phyloP scores from a whole-genome alignment of 2,797 vertebrate species.

The Pseudomugil gertrudae region DNA sequence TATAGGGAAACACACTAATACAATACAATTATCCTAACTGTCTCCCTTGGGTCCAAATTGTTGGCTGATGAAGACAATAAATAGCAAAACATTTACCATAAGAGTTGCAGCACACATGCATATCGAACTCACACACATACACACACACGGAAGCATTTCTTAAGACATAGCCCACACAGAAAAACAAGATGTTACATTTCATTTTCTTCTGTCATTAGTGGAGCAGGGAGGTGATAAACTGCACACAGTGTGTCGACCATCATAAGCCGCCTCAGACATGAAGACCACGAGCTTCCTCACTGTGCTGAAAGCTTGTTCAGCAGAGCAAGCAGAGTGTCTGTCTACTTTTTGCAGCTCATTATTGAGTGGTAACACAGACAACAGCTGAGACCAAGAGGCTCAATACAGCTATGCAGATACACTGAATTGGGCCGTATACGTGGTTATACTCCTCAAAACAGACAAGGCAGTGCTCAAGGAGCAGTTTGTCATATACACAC shows the following conservation, averaged over 20 bases:
- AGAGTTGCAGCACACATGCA: conserved; percentile 1
- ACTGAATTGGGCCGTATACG: conserved; percentile 7
- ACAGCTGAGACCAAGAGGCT: conserved; percentile 29
- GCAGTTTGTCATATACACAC: conserved; percentile 28
- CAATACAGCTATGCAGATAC: not conserved
- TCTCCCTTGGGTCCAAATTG: conserved; percentile 51
- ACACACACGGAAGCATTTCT: conserved; percentile 7
- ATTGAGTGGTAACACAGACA: conserved; percentile 48
- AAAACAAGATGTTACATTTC: conserved; percentile 48
- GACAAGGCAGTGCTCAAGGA: conserved; percentile 23
- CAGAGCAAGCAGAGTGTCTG: conserved; percentile 40
- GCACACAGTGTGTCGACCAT: conserved; percentile 49
- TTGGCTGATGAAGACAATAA: conserved; percentile 52
- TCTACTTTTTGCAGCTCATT: conserved; percentile 59
- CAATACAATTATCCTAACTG: too few relatives aligned
- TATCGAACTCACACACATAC: conserved; percentile 10
- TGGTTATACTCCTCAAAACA: conserved; percentile 7
- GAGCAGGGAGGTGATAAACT: conserved; percentile 32
- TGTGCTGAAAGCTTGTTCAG: conserved; percentile 59
- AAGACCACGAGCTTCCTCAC: conserved; percentile 54
- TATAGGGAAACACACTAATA: not conserved
- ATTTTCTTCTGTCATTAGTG: conserved; percentile 52
- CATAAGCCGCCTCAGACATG: conserved; percentile 25
- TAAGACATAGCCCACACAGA: not conserved
- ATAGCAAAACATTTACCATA: conserved; percentile 22